These are phyloP conservation scores for Pipistrellus nathusii DNA, from an alignment of 2,797 vertebrate genomes.

Conservation along the genomic window DNA sequence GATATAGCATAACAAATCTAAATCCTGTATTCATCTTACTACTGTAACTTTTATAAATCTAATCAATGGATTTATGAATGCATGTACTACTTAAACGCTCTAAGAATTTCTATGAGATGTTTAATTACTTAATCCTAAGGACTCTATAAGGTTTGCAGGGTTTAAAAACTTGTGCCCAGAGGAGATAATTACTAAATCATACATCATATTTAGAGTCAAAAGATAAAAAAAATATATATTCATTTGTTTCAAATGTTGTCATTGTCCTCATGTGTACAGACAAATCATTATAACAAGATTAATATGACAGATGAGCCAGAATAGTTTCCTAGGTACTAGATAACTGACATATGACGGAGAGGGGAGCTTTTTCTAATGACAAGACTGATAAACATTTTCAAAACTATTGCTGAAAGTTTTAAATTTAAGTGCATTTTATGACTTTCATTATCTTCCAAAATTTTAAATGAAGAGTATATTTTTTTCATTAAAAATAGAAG, in stretches of 20 bases:
- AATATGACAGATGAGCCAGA: neutral
- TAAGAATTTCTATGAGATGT: neutral
- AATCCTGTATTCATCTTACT: neutral
- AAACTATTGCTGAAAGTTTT: neutral
- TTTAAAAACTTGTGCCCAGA: neutral
- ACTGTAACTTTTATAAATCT: neutral
- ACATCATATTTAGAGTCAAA: neutral
- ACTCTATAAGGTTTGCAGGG: neutral
- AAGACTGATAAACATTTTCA: neutral
- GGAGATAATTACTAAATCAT: neutral
- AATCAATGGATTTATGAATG: neutral
- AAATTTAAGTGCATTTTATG: neutral
- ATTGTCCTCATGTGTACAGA: neutral
- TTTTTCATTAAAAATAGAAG: neutral
- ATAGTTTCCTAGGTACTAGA: neutral
- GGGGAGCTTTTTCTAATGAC: neutral
- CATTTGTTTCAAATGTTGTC: neutral
- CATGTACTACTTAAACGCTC: neutral
- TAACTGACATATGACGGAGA: neutral
- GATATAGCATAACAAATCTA: neutral
- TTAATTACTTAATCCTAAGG: neutral
- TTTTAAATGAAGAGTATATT: neutral
- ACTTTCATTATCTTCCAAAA: neutral
- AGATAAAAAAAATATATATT: neutral
- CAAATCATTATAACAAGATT: neutral